Base-by-base conservation (phyloP, 2,113 vertebrate genomes). In the Pangasianodon gigas region DNA sequence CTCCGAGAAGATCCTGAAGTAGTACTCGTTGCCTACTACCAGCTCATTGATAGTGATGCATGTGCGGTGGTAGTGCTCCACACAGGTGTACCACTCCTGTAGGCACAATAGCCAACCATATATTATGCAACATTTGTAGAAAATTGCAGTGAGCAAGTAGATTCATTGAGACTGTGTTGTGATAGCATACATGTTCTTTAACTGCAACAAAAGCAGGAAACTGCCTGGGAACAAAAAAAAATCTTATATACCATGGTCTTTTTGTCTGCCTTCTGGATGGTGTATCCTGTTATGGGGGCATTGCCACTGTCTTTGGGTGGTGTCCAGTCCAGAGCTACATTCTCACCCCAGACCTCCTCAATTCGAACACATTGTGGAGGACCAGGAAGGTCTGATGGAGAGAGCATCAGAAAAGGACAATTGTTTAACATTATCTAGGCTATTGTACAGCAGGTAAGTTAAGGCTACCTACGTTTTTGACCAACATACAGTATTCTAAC, bases 261-360 rank as follows among this genome's bases (percentile, higher is more conserved):
- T 92, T 98, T 99, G 92, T 99, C 98, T 32, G 98, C 98, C 95
- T 99, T 99, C 95, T 99, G 98, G 93, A 99, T 98, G 3, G 98
- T 99, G 92, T 99, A 99, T 83, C 98, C 98, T 18, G 96, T 98
- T 90, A 99, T 99, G 75, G 96, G 96, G 37, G 98, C 96, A 29
- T 99, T 99, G 51, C 98, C 98, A 7, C 95, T 96, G 92, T 99
- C 98, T 91, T 96, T 97, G 3, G 98, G 98, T 44, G 97, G 97
- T 21, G 94, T 97, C 98, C 98, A 99, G 7, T 96, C 95, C 46
- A 99, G 95, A 91, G 97, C 97, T 41, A 98, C 98, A 4, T 99
- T 99, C 88, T 95, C 97, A 90, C 98, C 98, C 98, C 98, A 99
- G 44, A 99, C 96, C 0, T 99, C 98, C 4, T 97, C 97, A 85